These are phyloP conservation scores for Thalassarche chlororhynchos DNA, from an alignment of 2,113 vertebrate species.

Conservation along the genomic window DNA sequence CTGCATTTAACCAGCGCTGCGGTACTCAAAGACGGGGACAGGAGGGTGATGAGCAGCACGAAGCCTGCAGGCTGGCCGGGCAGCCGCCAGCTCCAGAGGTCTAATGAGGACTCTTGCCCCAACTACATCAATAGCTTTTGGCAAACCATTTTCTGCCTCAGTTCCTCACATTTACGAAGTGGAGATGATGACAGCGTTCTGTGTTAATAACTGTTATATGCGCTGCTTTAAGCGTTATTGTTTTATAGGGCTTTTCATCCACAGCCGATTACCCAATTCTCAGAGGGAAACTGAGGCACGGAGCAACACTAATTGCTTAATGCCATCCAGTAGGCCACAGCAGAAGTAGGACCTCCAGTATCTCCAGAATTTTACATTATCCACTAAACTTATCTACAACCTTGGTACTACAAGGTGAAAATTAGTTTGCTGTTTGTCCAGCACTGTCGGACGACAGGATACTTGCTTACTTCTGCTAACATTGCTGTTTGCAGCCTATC, in stretches of 20 bases:
- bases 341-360: background rate
- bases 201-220: background rate
- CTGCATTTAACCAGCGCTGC: background rate
- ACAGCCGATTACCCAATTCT: background rate
- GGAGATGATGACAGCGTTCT: background rate
- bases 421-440: background rate
- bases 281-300: slow-evolving; percentile 7
- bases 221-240: background rate
- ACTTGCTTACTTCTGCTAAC: background rate
- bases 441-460: background rate
- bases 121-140: slow-evolving; percentile 5
- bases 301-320: background rate
- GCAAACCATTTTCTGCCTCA: slow-evolving; percentile 55
- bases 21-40: background rate
- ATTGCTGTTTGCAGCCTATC: background rate
- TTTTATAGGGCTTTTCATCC: slow-evolving; percentile 8
- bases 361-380: background rate
- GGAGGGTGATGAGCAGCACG: background rate
- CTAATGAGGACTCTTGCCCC: slow-evolving; percentile 29
- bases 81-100: background rate
- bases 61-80: background rate
- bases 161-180: slow-evolving; percentile 17
- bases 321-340: background rate
- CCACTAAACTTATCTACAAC: background rate
- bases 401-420: background rate